Conservation (phyloP, 2,888 invertebrate genomes). For the Beris morrisii region DNA sequence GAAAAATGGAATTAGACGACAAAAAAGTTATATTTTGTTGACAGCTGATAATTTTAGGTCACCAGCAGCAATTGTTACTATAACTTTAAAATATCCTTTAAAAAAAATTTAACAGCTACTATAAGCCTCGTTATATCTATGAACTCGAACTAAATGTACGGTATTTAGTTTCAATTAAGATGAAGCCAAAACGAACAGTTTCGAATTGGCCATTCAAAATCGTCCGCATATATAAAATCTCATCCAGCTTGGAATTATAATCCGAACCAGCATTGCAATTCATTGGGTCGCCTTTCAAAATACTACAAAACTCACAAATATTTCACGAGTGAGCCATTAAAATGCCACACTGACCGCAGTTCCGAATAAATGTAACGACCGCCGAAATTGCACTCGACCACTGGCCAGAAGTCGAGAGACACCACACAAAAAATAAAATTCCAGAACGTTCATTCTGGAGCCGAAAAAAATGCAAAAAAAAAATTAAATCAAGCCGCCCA, state of each 20-base stretch:
- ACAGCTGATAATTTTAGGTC: no score
- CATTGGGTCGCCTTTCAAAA: not conserved
- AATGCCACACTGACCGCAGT: slow-evolving; percentile 32
- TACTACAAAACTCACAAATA: slow-evolving; percentile 22
- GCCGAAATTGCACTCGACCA: slow-evolving; percentile 13
- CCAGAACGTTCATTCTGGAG: not conserved
- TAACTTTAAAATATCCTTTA: no score
- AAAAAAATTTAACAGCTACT: no score
- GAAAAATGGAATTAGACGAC: no score
- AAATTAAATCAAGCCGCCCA: no score
- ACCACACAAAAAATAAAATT: slow-evolving; percentile 9
- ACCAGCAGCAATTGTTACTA: no score
- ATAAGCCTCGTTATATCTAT: no score
- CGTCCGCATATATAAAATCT: slow-evolving; percentile 16
- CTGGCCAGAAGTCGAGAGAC: not conserved
- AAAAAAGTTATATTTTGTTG: no score
- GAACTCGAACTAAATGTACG: no score
- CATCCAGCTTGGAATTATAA: slow-evolving; percentile 24
- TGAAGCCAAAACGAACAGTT: slow-evolving; percentile 2
- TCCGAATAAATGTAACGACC: slow-evolving; percentile 26
- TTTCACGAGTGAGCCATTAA: slow-evolving; percentile 29
- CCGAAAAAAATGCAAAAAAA: not conserved
- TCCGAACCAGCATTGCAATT: not conserved
- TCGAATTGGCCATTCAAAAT: slow-evolving; percentile 23
- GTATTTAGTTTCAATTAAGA: no score